Evolutionary conservation across 2,797 vertebrate species (phyloP), one percentile per base, ranked within the genome.

Genomic region (Sebastes trivittatus): DNA sequence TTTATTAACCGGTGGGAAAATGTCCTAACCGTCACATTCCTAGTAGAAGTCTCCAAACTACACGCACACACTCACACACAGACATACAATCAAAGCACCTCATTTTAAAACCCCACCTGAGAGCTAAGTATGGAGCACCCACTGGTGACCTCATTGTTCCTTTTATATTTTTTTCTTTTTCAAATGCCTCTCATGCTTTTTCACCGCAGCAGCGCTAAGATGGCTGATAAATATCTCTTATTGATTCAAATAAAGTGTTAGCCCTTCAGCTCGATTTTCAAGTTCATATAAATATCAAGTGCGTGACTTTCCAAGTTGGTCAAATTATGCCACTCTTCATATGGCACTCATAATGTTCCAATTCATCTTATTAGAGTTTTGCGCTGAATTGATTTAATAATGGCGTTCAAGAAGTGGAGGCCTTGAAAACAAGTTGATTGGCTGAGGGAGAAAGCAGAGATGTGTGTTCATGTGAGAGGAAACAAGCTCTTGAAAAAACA

Each of bases 371-470:
- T 68, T 49, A 23, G 14, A 75, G 23, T 73, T 42, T 62, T 64
- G 25, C 4, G 4, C 13, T 8, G 5, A 22, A 27, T 49, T 75
- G 9, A 63, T 80, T 80, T 18, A 63, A 59, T 62, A 30, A 80
- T 6, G 3, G 4, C n/a, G 25, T 76, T 76, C 61, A 78, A 77
- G 56, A 83, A 77, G n/a, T 29, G 9, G 6, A 79, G 69, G 63
- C 80, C 83, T 90, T 89, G 86, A 79, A 77, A 77, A 75, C 54
- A 76, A 80, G 46, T 23, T n/a, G n/a, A 85, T 29, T 42, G 22
- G 29, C 71, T 81, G 38, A 74, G 22, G 16, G 52, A 60, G 68
- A 77, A 71, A 61, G 38, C 38, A 66, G 52, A 69, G 27, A 72
- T 71, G 27, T 77, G 38, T 84, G 30, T 70, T 68, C 5, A 58